Evolutionary conservation across 2,888 invertebrate species (phyloP), one percentile per base, ranked within the genome.

Genomic region (Agriopis marginaria): DNA sequence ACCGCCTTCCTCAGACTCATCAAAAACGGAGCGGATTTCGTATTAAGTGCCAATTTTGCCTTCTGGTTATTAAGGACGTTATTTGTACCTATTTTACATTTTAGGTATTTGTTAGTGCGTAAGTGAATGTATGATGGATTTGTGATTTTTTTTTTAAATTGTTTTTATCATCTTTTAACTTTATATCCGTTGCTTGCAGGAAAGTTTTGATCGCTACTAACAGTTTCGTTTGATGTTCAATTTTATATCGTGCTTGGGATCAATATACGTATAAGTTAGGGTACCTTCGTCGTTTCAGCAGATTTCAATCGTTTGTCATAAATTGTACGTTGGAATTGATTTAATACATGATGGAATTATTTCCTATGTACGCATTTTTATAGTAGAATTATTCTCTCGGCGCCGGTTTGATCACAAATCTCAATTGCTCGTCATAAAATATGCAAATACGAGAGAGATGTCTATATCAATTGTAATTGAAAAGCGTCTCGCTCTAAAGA

Each of bases 31-130:
- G 87, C 89, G 87, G 86, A 88, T 87, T 89, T 88, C 86, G 90
- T 91, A 85, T 85, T 90, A 92, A 94, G 94, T 94, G 94, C 94
- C 94, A 94, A 94, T 94, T 91, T 94, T 94, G 94, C 94, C 94
- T 94, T 94, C 91, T 92, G 91, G 91, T 89, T 93, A 89, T 90
- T 94, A 88, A 93, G 94, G 92, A 93, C 92, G 89, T 92, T 92
- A 83, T 92, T 93, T 91, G 86, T 92, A 94, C 92, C 93, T 93
- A 93, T 91, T 81, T 82, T 93, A 92, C 90, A 89, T 83, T 87
- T 92, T 91, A 93, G 92, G 91, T 93, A 93, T 90, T 82, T 89
- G 81, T 85, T 93, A 93, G 93, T 91, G 83, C 88, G 91, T 93
- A 93, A 93, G 93, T 88, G 90, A 89, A 73, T 79, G 87, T 89